Evolutionary conservation across 2,113 vertebrate genomes (phyloP), one percentile per base, ranked within the genome.

Genomic region (Leucoraja erinaceus): DNA sequence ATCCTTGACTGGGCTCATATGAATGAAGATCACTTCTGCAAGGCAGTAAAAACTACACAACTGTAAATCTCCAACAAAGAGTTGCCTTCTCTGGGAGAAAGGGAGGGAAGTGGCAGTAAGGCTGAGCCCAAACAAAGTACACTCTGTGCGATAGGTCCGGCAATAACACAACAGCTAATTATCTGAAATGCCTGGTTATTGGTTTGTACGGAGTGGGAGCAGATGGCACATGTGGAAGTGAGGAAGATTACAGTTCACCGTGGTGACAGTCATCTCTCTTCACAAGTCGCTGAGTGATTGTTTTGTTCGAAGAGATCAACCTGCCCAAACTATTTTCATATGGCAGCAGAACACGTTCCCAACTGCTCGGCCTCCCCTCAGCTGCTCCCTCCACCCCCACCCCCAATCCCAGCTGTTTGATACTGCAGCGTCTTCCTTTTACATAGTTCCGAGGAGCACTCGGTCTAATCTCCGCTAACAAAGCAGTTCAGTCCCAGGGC

Each of bases 211-310:
- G 72, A 12, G 38, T 72, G 90, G 10, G 66, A 91, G 31, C 90
- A 91, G 90, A 91, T 91, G 90, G 90, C 68, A 91, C 68, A 91
- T 91, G 68, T 91, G 66, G 66, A 72, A 91, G 90, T 91, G 66
- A 91, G 90, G 90, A 91, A 91, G 90, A 91, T 91, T 91, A 91
- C 33, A 91, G 63, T 91, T 72, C 66, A 47, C 38, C 54, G 66
- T 91, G 90, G 22, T 91, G 90, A 91, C 66, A 91, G 90, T 91
- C 66, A 70, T 91, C 38, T 91, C 68, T 91, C 90, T 91, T 88
- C 83, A 66, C 83, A 88, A 66, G 83, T 88, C 38, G 83, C 61
- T 88, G 83, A 88, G 63, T 88, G 83, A 72, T 91, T 91, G 66
- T 91, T 91, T 91, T 91, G 66, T 91, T 91, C 8, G 47, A 63